phyloP scores from a whole-genome alignment of 2,888 invertebrate species.

The Caenorhabditis macrosperma region DNA sequence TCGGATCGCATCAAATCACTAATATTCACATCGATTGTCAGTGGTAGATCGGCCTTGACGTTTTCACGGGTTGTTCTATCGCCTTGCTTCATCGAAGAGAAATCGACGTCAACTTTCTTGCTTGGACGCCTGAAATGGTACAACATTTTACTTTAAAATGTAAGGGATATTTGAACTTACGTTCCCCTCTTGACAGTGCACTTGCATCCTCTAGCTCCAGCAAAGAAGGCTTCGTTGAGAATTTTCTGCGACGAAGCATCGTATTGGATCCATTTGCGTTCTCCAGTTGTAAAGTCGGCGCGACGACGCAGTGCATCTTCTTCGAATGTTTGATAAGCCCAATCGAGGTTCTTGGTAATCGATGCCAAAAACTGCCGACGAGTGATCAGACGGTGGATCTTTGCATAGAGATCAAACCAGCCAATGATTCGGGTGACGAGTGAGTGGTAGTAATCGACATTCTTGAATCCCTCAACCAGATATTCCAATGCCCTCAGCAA shows the following conservation, averaged over 20 bases:
- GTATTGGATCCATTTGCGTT: conserved; percentile 57
- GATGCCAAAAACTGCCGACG: conserved; percentile 21
- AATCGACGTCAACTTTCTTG: conserved; percentile 48
- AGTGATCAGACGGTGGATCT: conserved; percentile 3
- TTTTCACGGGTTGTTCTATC: conserved; percentile 19
- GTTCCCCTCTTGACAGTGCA: conserved; percentile 29
- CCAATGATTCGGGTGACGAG: conserved; percentile 34
- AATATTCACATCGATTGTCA: conserved; percentile 9
- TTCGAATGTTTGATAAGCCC: conserved; percentile 30
- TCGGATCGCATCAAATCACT: conserved; percentile 35
- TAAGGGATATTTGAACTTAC: conserved; percentile 15
- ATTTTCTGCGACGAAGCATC: conserved; percentile 31
- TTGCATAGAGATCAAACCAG: conserved; percentile 45
- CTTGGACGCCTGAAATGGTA: conserved; percentile 41
- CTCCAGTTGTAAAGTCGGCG: conserved; percentile 14
- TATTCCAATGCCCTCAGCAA: conserved; percentile 28
- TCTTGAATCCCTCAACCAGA: conserved; percentile 11
- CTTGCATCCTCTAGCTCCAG: conserved; percentile 23
- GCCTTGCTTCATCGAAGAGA: conserved; percentile 45
- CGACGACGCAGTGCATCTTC: conserved; percentile 26
- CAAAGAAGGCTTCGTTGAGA: conserved; percentile 61
- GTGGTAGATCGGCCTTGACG: conserved; percentile 39
- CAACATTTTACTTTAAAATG: neutral
- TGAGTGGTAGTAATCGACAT: conserved; percentile 24
- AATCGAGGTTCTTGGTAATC: conserved; percentile 17